Percentiles rank a stretch among this genome's conserved stretches.
phyloP scores from a whole-genome alignment of 2,888 invertebrate genomes.

The Clitarchus hookeri region DNA sequence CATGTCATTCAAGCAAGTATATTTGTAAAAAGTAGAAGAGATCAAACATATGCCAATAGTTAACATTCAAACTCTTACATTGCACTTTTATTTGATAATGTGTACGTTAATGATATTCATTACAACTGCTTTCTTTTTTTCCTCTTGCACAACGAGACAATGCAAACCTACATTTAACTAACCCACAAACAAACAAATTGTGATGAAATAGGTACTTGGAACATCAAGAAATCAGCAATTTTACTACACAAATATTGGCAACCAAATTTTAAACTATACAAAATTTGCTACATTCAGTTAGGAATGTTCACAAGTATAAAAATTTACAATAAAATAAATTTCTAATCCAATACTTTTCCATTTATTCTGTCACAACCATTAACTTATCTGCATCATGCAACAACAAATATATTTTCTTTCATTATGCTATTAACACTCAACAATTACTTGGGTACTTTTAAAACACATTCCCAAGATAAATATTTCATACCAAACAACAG shows the following conservation, averaged over 20 bases:
- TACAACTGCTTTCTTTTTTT: neutral
- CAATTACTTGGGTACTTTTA: neutral
- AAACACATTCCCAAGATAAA: neutral
- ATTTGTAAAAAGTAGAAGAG: neutral
- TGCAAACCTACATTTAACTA: neutral
- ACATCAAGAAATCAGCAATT: neutral
- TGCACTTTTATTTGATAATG: neutral
- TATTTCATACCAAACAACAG: neutral
- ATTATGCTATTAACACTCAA: neutral
- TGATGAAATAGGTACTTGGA: neutral
- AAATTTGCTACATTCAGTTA: neutral
- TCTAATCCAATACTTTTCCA: neutral
- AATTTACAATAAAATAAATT: neutral
- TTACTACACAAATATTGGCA: neutral
- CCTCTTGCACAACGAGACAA: neutral
- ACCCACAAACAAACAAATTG: neutral
- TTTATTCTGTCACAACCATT: conserved; percentile 6
- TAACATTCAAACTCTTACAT: neutral
- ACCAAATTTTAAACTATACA: neutral
- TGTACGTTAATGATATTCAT: neutral
- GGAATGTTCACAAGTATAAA: conserved; percentile 4
- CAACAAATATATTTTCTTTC: neutral
- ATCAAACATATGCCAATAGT: neutral
- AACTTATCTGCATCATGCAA: neutral
- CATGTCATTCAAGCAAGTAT: too few species aligned